These are phyloP conservation scores for Volucella bombylans DNA, from an alignment of 2,888 invertebrate genomes.

Conservation along the genomic window DNA sequence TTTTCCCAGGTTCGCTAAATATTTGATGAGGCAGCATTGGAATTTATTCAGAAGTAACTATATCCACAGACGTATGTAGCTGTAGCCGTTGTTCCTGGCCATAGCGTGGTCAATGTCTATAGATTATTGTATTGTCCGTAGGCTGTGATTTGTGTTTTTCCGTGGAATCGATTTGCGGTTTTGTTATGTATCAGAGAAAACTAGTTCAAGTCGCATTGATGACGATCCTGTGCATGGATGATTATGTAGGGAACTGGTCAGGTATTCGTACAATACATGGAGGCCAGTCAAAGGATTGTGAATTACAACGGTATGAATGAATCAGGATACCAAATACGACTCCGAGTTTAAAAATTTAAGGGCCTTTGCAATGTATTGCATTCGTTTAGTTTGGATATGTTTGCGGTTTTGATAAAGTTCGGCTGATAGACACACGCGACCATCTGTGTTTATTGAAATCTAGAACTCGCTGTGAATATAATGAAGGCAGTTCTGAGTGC, in stretches of 20 bases:
- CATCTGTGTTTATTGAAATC: too few relatives aligned
- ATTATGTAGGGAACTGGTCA: not conserved
- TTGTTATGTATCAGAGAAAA: slow-evolving; percentile 1
- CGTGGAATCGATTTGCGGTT: slow-evolving; percentile 8
- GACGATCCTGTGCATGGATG: not conserved
- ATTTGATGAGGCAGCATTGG: slow-evolving; percentile 49
- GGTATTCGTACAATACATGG: not conserved
- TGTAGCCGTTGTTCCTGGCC: too few relatives aligned
- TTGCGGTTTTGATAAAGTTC: too few relatives aligned
- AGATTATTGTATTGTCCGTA: not conserved
- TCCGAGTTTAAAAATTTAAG: too few relatives aligned
- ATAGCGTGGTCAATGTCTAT: too few relatives aligned
- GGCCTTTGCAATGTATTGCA: too few relatives aligned
- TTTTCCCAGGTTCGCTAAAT: slow-evolving; percentile 53
- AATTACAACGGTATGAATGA: not conserved
- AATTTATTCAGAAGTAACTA: slow-evolving; percentile 9
- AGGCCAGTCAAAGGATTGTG: not conserved
- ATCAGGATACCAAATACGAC: too few relatives aligned
- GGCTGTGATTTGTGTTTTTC: slow-evolving; percentile 17
- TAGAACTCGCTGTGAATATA: too few relatives aligned
- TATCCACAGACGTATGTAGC: too few relatives aligned
- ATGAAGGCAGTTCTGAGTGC: too few relatives aligned
- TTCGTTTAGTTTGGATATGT: too few relatives aligned
- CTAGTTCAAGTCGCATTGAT: not conserved
- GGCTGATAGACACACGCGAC: too few relatives aligned